Evolutionary conservation across 2,888 invertebrate species (phyloP).

Genomic region (Heliconius cydno): DNA sequence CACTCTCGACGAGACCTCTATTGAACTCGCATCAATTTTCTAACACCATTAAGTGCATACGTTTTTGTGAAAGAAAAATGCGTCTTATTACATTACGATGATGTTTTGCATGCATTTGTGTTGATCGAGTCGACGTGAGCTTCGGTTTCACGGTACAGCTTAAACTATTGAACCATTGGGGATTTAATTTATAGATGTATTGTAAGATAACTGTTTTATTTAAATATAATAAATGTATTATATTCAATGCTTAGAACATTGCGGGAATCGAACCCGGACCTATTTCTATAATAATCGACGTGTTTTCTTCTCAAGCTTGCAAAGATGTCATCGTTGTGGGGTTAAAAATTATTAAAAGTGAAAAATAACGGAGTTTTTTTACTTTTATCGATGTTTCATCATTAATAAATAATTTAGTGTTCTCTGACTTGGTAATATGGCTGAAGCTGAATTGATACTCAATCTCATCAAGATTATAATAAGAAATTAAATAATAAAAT

Average conservation of each 20-base stretch:
- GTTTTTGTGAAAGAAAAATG: conserved; percentile 80
- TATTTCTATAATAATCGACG: no score
- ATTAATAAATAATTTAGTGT: no score
- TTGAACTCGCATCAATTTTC: conserved; percentile 66
- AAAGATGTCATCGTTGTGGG: no score
- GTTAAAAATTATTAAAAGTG: no score
- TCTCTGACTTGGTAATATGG: no score
- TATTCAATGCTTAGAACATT: background rate
- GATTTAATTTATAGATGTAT: conserved; percentile 40
- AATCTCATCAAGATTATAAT: no score
- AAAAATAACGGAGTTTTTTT: no score
- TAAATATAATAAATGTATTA: background rate
- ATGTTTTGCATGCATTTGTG: conserved; percentile 61
- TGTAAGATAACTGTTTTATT: background rate
- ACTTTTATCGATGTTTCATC: no score
- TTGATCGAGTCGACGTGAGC: conserved; percentile 53
- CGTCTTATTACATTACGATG: conserved; percentile 76
- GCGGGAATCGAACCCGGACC: no score
- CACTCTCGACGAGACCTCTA: conserved; percentile 41
- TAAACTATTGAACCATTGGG: conserved; percentile 20
- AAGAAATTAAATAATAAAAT: no score
- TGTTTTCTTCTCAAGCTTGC: no score
- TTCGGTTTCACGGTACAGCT: conserved; percentile 51
- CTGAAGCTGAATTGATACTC: no score
- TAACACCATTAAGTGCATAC: conserved; percentile 67